Conservation (phyloP, 1,140 invertebrate species). For the Asbolus verrucosus region DNA sequence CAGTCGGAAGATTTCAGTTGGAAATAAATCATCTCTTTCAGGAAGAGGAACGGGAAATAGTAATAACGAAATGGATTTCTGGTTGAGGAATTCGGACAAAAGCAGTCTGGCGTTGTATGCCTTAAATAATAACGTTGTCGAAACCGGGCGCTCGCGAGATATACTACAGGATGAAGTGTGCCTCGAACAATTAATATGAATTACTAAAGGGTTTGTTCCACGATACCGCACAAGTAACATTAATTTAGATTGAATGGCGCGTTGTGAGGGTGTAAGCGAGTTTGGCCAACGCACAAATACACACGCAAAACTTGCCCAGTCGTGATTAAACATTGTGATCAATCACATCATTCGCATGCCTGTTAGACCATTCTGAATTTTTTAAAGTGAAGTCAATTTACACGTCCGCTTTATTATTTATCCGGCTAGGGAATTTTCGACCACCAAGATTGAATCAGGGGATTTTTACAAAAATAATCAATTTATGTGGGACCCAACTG, state of each 20-base stretch:
- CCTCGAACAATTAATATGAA: conserved; percentile 52
- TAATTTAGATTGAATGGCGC: conserved; percentile 53
- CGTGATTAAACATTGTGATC: conserved; percentile 49
- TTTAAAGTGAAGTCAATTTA: conserved; percentile 25
- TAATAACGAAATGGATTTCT: conserved; percentile 46
- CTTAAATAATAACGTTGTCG: conserved; percentile 42
- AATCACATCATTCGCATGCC: conserved; percentile 49
- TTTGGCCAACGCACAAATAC: conserved; percentile 20
- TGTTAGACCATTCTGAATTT: conserved; percentile 39
- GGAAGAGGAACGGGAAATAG: conserved; percentile 35
- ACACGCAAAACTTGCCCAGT: conserved; percentile 19
- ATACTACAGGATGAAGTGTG: conserved; percentile 41
- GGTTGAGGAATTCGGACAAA: conserved; percentile 38
- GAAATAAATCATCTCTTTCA: conserved; percentile 33
- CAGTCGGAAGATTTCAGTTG: conserved; percentile 10
- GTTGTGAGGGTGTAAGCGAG: conserved; percentile 15
- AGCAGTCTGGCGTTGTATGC: conserved; percentile 19
- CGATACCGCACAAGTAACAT: conserved; percentile 52
- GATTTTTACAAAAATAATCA: background rate
- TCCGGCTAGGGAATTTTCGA: background rate
- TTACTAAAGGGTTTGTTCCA: conserved; percentile 53
- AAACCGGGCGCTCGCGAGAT: conserved; percentile 39
- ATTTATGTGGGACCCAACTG: too few relatives aligned
- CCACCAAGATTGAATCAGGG: background rate
- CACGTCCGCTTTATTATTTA: conserved; percentile 14